These are phyloP conservation scores for Spongilla lacustris DNA, from an alignment of 37 sponge, comb jelly and placozoan species.

Conservation along the genomic window DNA sequence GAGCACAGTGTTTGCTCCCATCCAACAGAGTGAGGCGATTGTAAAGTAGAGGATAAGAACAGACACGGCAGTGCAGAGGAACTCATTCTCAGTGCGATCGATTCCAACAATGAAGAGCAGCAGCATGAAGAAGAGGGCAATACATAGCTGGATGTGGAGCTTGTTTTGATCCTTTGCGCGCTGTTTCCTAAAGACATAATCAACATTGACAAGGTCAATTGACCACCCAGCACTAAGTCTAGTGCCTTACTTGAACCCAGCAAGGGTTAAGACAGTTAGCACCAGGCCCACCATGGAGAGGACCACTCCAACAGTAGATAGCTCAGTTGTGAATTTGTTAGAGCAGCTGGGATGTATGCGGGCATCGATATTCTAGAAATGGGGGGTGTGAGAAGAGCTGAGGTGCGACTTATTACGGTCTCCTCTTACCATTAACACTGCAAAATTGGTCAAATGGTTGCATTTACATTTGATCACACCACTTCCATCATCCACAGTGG, in stretches of 20 bases:
- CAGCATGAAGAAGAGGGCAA: slow-evolving; percentile 29
- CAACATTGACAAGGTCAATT: background rate
- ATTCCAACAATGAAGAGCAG: slow-evolving; percentile 34
- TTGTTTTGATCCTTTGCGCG: background rate
- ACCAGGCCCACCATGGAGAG: slow-evolving; percentile 36
- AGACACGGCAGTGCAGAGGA: slow-evolving; percentile 27
- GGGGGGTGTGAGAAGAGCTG: background rate
- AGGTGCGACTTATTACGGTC: too few relatives aligned
- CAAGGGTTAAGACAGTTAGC: slow-evolving; percentile 18
- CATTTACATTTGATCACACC: slow-evolving; percentile 13
- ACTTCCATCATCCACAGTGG: background rate
- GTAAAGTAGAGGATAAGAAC: slow-evolving; percentile 45
- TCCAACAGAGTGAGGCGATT: slow-evolving; percentile 22
- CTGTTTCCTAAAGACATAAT: slow-evolving; percentile 13
- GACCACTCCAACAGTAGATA: slow-evolving; percentile 19
- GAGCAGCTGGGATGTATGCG: background rate
- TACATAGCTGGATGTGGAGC: slow-evolving; percentile 22
- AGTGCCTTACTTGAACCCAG: slow-evolving; percentile 23
- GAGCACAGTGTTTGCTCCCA: slow-evolving; percentile 33
- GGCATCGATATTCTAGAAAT: background rate
- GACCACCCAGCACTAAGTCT: background rate
- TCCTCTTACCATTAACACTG: slow-evolving; percentile 37
- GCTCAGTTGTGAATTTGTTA: background rate
- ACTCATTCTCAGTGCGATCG: slow-evolving; percentile 8
- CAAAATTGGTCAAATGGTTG: slow-evolving; percentile 61